Evolutionary conservation across 1,140 invertebrate genomes (phyloP), one percentile per base, ranked within the genome.

Genomic region (Schlechtendalia chinensis): DNA sequence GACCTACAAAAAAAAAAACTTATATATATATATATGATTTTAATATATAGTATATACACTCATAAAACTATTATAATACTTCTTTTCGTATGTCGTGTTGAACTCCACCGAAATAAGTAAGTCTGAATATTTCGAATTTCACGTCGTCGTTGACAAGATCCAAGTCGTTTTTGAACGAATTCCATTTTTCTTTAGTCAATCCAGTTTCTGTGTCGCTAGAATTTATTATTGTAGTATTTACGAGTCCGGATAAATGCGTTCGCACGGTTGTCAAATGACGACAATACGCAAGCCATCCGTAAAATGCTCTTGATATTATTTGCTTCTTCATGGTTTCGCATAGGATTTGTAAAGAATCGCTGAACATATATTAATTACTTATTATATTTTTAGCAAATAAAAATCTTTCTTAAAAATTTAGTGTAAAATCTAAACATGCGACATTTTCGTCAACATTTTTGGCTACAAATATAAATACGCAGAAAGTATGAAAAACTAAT

Each of bases 221-320:
- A 27, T 81, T 74, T 12, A 91, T 86, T 81, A 92, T 92, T 81
- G 88, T 88, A 3, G 89, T 87, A 85, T 93, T 89, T 0, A 98
- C 94, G 14, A 97, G 87, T n/a, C 94, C 94, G 53, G 94, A 93
- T 39, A 98, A 88, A 87, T 98, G 96, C 0, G 93, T 96, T 54
- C 96, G 87, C 0, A 98, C 94, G 0, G 95, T 98, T 80, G 93
- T 92, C 83, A 98, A 86, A 85, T 98, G 96, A 17, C 96, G 87
- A 85, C 95, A 96, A 85, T 98, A 96, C 12, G 96, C 94, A 63
- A 97, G 87, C 96, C 95, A 98, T 77, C 96, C 96, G 86, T 98
- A 97, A 86, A 98, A 98, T 61, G 96, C 96, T 82, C 96, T 87
- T 0, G 95, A 96, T 82, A 98, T 93, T 77, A 98, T 97, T 87